These are phyloP conservation scores for Neodiprion pinetum DNA, from an alignment of 1,140 invertebrate genomes.

Conservation along the genomic window DNA sequence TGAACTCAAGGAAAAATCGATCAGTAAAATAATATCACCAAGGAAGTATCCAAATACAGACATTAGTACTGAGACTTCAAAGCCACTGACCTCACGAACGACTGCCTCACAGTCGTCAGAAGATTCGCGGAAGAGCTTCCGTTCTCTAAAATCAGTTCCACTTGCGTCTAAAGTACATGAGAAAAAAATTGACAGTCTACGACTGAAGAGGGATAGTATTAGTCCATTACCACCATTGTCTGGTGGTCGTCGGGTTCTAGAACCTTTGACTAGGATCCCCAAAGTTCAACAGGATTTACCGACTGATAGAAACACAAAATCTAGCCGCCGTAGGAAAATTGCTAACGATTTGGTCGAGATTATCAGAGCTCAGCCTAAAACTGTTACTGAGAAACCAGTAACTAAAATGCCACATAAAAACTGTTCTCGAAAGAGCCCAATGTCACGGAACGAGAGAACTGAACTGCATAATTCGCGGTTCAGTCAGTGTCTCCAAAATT, in stretches of 20 bases:
- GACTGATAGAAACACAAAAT: background rate
- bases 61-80: background rate
- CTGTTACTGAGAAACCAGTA: background rate
- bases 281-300: background rate
- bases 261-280: background rate
- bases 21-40: background rate
- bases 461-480: background rate
- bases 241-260: background rate
- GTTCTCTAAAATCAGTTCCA: background rate
- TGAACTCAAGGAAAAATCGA: background rate
- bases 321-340: background rate
- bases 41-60: background rate
- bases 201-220: no score
- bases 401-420: background rate
- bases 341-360: background rate
- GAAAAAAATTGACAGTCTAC: background rate
- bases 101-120: background rate
- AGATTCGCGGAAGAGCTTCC: background rate
- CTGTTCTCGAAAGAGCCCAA: background rate
- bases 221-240: background rate
- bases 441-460: background rate
- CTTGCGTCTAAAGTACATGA: background rate
- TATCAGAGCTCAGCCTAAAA: background rate
- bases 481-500: background rate
- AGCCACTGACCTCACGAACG: background rate